These are phyloP conservation scores for Callocephalon fimbriatum DNA, from an alignment of 2,113 vertebrate genomes.

Conservation along the genomic window DNA sequence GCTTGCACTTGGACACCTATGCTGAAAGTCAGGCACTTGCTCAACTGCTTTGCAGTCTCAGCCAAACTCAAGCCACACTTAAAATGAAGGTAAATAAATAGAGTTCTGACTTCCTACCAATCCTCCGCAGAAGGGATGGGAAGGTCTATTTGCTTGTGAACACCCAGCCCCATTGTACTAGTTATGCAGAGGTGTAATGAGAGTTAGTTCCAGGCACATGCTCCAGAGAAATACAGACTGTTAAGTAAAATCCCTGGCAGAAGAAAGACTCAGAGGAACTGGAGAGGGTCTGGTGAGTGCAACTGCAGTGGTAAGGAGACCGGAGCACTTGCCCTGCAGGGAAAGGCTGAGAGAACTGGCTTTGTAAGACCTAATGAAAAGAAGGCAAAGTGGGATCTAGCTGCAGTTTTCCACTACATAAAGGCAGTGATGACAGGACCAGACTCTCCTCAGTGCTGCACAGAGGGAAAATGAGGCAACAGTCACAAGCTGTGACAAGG, in stretches of 20 bases:
- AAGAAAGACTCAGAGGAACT: not conserved
- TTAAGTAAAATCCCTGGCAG: not conserved
- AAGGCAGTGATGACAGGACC: not conserved
- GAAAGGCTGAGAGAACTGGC: not conserved
- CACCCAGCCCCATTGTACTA: rapidly evolving
- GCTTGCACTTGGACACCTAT: not conserved
- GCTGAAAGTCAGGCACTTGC: not conserved
- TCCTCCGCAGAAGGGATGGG: not conserved
- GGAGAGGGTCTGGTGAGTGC: not conserved
- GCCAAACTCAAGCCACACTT: not conserved
- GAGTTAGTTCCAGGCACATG: not conserved
- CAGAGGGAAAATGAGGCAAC: not conserved
- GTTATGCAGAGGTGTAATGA: rapidly evolving
- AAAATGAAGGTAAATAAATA: not conserved
- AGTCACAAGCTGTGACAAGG: not conserved
- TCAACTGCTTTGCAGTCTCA: not conserved
- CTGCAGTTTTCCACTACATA: not conserved
- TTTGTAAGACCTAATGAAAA: not conserved
- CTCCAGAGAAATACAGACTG: not conserved
- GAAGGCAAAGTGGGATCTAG: not conserved
- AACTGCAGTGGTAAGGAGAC: not conserved
- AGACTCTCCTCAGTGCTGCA: not conserved
- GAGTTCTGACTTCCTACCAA: not conserved
- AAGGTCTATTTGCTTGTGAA: not conserved
- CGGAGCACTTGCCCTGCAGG: not conserved